phyloP scores from a whole-genome alignment of 2,888 invertebrate genomes.

The Imbricaverruca yamaguchii region DNA sequence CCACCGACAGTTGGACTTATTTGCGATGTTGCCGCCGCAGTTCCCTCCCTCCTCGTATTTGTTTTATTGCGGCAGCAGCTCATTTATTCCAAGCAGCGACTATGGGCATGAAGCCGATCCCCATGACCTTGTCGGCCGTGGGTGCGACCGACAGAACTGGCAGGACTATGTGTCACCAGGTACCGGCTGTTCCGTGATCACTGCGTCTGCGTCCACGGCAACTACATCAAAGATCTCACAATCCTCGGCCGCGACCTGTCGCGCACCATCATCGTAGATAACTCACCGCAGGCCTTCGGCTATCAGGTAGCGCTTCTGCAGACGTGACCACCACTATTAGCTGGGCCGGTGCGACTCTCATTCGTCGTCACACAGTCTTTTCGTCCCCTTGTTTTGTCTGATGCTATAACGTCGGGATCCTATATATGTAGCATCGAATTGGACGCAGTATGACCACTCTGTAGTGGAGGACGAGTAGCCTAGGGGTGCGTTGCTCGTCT shows the following conservation, averaged over 20 bases:
- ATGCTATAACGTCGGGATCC: no score
- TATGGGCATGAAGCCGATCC: no score
- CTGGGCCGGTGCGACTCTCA: no score
- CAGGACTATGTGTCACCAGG: conserved; percentile 35
- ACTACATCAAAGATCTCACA: conserved; percentile 91
- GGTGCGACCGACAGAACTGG: not conserved
- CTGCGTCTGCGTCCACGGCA: conserved; percentile 88
- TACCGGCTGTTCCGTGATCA: conserved; percentile 89
- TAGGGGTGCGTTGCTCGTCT: no score
- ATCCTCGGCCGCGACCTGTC: conserved; percentile 86
- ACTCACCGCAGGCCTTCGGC: conserved; percentile 89
- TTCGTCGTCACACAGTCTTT: not conserved
- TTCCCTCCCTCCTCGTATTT: no score
- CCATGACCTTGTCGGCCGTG: no score
- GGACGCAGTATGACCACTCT: not conserved
- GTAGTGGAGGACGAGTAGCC: no score
- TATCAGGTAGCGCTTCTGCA: conserved; percentile 57
- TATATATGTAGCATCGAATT: not conserved
- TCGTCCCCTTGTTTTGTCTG: no score
- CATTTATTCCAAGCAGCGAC: no score
- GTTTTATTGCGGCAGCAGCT: no score
- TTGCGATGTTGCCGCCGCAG: no score
- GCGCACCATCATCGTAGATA: conserved; percentile 78
- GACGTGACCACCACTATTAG: not conserved
- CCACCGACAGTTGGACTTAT: no score